Base-by-base conservation (phyloP, 2,797 vertebrate genomes). In the Pogonophryne albipinna region DNA sequence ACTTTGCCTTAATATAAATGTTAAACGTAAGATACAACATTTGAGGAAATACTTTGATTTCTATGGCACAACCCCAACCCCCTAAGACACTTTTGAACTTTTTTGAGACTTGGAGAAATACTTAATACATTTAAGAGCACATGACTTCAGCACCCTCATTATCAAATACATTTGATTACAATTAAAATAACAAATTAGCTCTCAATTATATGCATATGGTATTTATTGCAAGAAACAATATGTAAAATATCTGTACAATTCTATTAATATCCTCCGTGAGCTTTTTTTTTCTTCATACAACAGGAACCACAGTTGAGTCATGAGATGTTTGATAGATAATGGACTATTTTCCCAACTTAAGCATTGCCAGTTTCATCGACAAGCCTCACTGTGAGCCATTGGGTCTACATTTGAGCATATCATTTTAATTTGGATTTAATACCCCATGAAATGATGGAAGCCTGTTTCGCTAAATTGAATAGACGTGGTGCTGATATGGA, bases 401-500 rank as follows among this genome's bases (percentile, higher is more conserved):
- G 59, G 65, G 42, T 82, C 83, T 31, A 87, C 71, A 76, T 85
- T 66, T 88, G 77, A 90, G 86, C 89, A 80, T 84, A 89, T 88
- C 89, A 88, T 91, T 90, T 85, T 85, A 87, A 91, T 92, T 90
- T 89, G 85, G 89, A 93, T 91, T 88, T 87, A 92, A 92, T 82
- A 78, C 83, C 59, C 80, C n/a, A 16, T 78, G 72, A 85, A 90
- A 85, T 63, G 78, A 86, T 20, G 52, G 63, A 10, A 1, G 77
- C 53, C 69, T 57, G 64, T 82, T 89, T 83, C 16, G 68, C 84
- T 86, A 93, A 92, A 92, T 89, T 91, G 84, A 92, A 89, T 70
- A 79, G 87, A 84, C 52, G 80, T 42, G 61, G 71, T 82, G 74
- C 86, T 82, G 86, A 94, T 93, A 86, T 85, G 87, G 83, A 92